Percentiles rank a stretch among this genome's conserved stretches.
Conservation (phyloP, 1,140 invertebrate genomes). For the Hirudo medicinalis region DNA sequence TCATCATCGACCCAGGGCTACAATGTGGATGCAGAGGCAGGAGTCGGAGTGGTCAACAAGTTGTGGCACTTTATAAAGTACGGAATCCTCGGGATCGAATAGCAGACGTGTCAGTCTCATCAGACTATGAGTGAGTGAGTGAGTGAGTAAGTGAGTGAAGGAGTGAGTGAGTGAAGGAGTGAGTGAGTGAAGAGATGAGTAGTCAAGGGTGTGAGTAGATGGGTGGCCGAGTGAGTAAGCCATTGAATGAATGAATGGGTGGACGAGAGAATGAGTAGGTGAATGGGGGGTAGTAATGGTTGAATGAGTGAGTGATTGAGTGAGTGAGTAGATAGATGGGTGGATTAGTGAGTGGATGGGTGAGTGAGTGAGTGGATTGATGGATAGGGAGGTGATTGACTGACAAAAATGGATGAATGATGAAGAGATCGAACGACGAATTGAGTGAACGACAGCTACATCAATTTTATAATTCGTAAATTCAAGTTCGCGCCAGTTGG, state of each 20-base stretch:
- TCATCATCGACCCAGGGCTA: background rate
- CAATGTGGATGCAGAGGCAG: background rate
- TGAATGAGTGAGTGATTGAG: background rate
- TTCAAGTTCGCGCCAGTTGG: too few species aligned
- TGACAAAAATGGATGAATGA: background rate
- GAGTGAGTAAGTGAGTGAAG: background rate
- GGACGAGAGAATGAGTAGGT: background rate
- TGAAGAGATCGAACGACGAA: background rate
- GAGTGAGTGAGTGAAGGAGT: background rate
- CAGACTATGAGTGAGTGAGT: background rate
- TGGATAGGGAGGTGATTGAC: background rate
- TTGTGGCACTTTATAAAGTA: background rate
- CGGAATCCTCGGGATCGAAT: background rate
- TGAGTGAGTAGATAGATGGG: background rate
- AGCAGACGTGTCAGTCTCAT: background rate
- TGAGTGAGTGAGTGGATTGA: background rate
- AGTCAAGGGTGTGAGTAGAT: background rate
- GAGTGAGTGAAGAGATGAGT: background rate
- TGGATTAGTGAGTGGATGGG: too few species aligned
- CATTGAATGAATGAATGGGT: background rate
- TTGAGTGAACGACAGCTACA: background rate
- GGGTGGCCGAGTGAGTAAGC: background rate
- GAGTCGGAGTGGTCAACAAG: background rate
- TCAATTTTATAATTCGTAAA: too few species aligned
- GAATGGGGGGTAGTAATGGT: background rate